These are phyloP conservation scores for Orycteropus afer DNA, from an alignment of 2,113 vertebrate species.

Conservation along the genomic window DNA sequence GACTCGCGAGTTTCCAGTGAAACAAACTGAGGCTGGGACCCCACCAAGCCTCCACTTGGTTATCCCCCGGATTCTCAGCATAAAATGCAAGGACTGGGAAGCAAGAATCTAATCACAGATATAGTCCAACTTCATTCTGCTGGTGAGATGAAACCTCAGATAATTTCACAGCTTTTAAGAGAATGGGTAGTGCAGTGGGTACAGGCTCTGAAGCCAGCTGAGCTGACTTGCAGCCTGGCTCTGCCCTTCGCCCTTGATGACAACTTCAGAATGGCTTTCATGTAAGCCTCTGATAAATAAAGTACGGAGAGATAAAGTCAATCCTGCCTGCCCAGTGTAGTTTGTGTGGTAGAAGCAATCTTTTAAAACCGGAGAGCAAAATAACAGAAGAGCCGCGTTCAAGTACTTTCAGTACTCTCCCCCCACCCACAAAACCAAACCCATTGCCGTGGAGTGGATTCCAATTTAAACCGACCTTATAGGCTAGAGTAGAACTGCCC, in stretches of 20 bases:
- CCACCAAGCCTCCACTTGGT: no score
- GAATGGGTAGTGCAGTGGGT: no score
- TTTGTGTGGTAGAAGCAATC: background rate
- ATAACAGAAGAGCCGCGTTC: background rate
- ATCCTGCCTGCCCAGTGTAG: background rate
- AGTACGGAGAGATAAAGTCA: background rate
- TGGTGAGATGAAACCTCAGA: background rate
- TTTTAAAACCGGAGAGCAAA: background rate
- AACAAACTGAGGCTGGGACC: background rate
- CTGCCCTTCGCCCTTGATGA: background rate
- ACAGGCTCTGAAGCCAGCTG: no score
- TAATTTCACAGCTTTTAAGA: background rate
- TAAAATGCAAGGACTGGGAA: background rate
- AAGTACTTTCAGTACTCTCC: background rate
- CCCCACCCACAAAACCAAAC: no score
- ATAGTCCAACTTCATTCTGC: background rate
- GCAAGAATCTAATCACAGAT: background rate
- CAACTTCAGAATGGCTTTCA: background rate
- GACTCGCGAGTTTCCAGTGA: fast-evolving
- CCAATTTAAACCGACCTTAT: no score
- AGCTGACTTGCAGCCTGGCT: background rate
- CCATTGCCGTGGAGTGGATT: no score
- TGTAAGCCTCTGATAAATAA: background rate
- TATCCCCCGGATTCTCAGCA: background rate
- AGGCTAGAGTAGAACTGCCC: no score